These are phyloP conservation scores for Tiliacea aurago DNA, from an alignment of 2,888 invertebrate genomes.

Conservation along the genomic window DNA sequence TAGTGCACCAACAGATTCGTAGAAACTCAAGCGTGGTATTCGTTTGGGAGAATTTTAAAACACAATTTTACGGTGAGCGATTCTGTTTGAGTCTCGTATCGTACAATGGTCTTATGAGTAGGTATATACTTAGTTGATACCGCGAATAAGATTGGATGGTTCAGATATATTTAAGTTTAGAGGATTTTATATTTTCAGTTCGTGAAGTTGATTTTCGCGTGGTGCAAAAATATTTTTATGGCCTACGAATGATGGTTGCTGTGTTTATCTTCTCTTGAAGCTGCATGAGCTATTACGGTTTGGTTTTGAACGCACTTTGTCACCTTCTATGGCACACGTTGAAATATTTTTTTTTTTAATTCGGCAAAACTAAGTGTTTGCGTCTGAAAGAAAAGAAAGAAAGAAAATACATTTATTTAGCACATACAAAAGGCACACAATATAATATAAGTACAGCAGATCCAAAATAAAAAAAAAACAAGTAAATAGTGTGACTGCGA, in stretches of 20 bases:
- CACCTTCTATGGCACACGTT: neutral
- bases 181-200: neutral
- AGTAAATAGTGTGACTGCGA: no score
- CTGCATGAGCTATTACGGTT: neutral
- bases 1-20: slow-evolving; percentile 76
- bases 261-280: neutral
- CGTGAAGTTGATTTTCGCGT: neutral
- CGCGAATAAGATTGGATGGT: neutral
- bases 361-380: no score
- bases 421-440: no score
- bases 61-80: slow-evolving; percentile 78
- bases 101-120: slow-evolving; percentile 22
- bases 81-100: slow-evolving; percentile 70
- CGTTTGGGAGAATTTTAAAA: slow-evolving; percentile 79
- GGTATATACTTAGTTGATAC: neutral
- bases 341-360: neutral
- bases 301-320: neutral
- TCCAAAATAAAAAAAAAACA: no score
- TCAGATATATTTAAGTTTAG: neutral
- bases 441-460: no score
- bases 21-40: slow-evolving; percentile 76
- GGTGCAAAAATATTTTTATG: neutral
- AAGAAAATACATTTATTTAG: no score
- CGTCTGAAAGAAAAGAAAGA: no score
- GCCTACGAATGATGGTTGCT: neutral